Percentiles rank a stretch among this genome's conserved stretches.
Conservation (phyloP, 2,113 vertebrate genomes). For the Notarius quadriscutis region DNA sequence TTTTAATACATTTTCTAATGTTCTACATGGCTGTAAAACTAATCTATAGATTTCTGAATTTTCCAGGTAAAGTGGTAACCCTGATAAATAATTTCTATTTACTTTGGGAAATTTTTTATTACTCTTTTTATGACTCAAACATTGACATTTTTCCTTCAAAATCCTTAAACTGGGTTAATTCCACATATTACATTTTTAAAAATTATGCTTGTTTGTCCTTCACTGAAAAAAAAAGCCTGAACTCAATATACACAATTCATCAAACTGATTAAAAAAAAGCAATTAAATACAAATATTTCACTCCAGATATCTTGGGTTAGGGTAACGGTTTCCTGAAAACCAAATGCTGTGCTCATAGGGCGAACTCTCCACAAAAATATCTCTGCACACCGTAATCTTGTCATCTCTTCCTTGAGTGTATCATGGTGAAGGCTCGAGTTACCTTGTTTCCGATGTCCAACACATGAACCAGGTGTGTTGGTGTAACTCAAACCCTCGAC, state of each 20-base stretch:
- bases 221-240: background rate
- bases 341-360: background rate
- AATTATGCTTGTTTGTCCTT: background rate
- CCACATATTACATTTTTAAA: no score
- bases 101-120: no score
- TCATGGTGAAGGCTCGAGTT: background rate
- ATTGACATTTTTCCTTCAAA: background rate
- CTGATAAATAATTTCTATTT: no score
- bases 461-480: background rate
- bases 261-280: background rate
- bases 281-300: background rate
- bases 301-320: background rate
- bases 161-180: no score
- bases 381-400: background rate
- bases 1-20: background rate
- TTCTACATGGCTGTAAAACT: background rate
- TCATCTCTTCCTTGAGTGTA: constrained; percentile 1
- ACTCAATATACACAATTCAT: background rate
- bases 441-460: constrained; percentile 11
- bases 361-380: background rate
- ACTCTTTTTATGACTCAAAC: no score
- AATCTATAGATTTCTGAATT: no score
- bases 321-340: background rate
- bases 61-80: no score
- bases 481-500: constrained; percentile 30